Evolutionary conservation across 2,888 invertebrate genomes (phyloP), one percentile per base, ranked within the genome.

Genomic region (Himalopsyche anomala): DNA sequence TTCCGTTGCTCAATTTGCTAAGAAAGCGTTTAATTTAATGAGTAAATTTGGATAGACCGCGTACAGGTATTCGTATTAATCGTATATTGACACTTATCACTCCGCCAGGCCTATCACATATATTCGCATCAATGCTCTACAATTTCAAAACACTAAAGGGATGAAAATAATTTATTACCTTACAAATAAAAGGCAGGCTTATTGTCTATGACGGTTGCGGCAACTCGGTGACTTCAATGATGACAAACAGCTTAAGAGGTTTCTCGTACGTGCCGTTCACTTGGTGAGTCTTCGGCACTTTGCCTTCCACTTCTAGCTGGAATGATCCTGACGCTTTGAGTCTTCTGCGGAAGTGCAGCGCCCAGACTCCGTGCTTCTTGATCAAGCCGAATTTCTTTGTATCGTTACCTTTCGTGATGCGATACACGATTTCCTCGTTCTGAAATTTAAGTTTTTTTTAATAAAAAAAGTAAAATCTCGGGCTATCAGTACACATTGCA

Each of bases 391-490:
- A 94, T 87, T 93, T 92, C 80, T 93, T 92, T 42, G 91, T 90
- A 89, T 94, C 94, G 90, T 95, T 95, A 40, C 95, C 95, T 85
- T 92, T 92, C 17, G 91, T 91, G 83, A 95, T 94, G 86, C 91
- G 91, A 90, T 95, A 95, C 83, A 93, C 92, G 91, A 94, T 93
- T 86, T 93, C 92, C 83, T 92, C 92, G 92, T 94, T 89, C 88
- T 89, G 85, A 80, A 88, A 89, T 85, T 45, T 9, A 45, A 45
- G 9, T 9, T 9, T 9, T 45, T 45, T 9, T 8, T 45, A 9
- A 0, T 5, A 9, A 9, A 28, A 28, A 28, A 28, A 28, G 28
- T 28, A 28, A 28, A 28, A 28, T 28, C 28, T 28, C 28, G 28
- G 1, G 28, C 28, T 28, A 28, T 28, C 28, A 28, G 28, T 28